These are phyloP conservation scores for Rhopalosiphum nymphaeae DNA, from an alignment of 2,888 invertebrate species.

Conservation along the genomic window DNA sequence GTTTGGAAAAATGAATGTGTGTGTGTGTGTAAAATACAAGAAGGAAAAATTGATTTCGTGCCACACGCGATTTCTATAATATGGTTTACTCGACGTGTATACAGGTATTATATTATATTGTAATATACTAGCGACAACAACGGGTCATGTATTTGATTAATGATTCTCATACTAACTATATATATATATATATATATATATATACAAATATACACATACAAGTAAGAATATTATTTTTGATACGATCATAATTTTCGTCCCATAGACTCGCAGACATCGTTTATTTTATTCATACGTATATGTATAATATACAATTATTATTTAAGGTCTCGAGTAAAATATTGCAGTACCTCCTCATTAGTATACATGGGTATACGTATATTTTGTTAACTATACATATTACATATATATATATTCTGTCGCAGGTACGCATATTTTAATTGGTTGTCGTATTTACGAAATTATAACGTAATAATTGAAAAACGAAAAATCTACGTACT, in stretches of 20 bases:
- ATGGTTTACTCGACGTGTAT: conserved; percentile 43
- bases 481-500: background rate
- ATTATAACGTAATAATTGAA: conserved; percentile 8
- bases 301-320: background rate
- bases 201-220: background rate
- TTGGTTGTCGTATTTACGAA: conserved; percentile 3
- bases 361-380: background rate
- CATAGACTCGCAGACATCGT: background rate
- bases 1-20: conserved; percentile 6
- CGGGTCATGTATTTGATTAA: conserved; percentile 58
- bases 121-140: conserved; percentile 55
- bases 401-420: background rate
- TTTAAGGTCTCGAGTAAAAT: conserved; percentile 1
- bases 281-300: background rate
- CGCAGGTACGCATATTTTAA: background rate
- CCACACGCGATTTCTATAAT: conserved; percentile 60
- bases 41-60: conserved; percentile 64
- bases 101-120: conserved; percentile 42
- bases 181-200: background rate
- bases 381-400: background rate
- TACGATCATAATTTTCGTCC: conserved; percentile 22
- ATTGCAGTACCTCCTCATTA: conserved; percentile 4
- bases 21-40: conserved; percentile 17
- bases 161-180: conserved; percentile 13
- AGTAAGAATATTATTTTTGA: conserved; percentile 32